Conservation (phyloP, 2,888 invertebrate species). For the Aspidiotus rigidus region DNA sequence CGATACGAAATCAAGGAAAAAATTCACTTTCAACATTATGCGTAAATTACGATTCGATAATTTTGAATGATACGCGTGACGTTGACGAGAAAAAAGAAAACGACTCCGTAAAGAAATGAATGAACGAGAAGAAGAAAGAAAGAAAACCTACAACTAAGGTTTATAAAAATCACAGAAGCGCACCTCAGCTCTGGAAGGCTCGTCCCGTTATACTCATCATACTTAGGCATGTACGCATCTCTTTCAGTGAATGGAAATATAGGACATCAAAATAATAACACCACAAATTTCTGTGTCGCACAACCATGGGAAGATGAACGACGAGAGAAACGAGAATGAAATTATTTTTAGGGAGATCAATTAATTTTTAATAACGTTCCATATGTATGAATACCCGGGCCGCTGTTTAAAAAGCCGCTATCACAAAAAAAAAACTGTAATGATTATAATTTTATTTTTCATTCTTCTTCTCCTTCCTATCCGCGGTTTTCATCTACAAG, state of each 20-base stretch:
- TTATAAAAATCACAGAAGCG: not conserved
- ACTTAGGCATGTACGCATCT: not conserved
- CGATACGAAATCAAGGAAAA: not conserved
- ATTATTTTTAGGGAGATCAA: not conserved
- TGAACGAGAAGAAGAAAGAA: not conserved
- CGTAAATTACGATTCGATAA: constrained; percentile 19
- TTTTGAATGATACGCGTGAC: constrained; percentile 29
- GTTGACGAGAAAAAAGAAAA: not conserved
- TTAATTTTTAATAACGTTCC: constrained; percentile 2
- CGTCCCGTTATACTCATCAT: not conserved
- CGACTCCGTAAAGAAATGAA: not conserved
- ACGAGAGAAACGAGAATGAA: not conserved
- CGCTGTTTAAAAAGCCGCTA: too few species aligned
- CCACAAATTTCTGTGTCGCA: not conserved
- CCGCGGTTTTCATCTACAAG: too few species aligned
- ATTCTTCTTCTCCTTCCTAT: too few species aligned
- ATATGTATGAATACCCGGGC: not conserved
- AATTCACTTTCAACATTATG: not conserved
- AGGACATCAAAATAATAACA: not conserved
- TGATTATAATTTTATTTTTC: too few species aligned
- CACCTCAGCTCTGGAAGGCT: not conserved
- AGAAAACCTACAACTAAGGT: constrained; percentile 7
- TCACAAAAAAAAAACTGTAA: too few species aligned
- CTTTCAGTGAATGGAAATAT: not conserved
- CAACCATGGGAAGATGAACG: too few species aligned